Evolutionary conservation across 2,797 vertebrate species (phyloP).

Genomic region (Tragelaphus eurycerus): DNA sequence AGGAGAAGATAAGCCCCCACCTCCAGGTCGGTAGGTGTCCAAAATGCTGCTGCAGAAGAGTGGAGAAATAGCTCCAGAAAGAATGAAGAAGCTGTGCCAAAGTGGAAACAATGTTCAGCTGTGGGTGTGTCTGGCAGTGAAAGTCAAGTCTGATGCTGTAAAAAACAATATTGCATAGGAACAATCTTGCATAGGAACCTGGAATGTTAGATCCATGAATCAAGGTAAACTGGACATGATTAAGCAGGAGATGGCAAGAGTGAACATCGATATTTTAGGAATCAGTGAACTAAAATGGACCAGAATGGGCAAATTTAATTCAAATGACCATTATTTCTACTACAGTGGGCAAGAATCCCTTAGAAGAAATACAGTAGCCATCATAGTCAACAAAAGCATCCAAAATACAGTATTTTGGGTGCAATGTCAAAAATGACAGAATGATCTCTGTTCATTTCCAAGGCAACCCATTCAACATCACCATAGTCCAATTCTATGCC

Average conservation of each 20-base stretch:
- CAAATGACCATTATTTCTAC: background rate
- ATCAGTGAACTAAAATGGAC: background rate
- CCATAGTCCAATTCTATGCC: accelerated
- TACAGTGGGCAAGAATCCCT: background rate
- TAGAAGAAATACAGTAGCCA: background rate
- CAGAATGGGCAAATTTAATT: background rate
- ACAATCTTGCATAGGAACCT: background rate
- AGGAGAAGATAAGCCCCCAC: background rate
- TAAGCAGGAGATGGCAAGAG: background rate
- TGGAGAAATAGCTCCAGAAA: background rate
- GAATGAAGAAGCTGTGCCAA: background rate
- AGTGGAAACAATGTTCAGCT: background rate
- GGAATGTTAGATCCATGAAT: background rate
- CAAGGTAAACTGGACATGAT: background rate
- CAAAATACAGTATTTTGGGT: background rate
- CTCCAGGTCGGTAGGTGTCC: background rate
- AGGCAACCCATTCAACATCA: background rate
- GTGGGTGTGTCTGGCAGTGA: background rate
- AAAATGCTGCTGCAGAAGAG: background rate
- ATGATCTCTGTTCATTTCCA: background rate
- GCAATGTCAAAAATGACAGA: background rate
- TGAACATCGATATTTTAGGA: background rate
- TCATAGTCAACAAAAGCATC: background rate
- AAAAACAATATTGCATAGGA: background rate
- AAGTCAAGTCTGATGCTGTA: background rate